Conservation (phyloP, 2,113 vertebrate species). For the Hiodon tergisus region DNA sequence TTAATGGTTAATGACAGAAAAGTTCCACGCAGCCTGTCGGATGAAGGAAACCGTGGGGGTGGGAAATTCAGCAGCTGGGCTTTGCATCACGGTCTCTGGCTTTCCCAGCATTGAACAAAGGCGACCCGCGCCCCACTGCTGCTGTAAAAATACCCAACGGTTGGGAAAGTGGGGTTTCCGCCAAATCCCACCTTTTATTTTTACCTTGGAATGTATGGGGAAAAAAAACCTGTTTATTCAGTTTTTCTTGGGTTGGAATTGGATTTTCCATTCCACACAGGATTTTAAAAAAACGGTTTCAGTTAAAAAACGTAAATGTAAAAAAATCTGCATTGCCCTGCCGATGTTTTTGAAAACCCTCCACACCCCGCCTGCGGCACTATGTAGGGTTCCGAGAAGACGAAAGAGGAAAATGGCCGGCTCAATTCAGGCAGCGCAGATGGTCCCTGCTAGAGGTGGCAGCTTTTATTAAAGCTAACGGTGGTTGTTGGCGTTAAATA, state of each 20-base stretch:
- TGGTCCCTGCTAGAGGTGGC: too few species aligned
- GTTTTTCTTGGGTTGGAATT: background rate
- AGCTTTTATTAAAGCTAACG: too few species aligned
- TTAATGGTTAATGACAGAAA: background rate
- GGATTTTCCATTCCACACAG: background rate
- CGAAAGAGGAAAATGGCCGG: too few species aligned
- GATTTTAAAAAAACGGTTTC: background rate
- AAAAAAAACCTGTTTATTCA: background rate
- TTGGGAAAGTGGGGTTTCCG: conserved; percentile 41
- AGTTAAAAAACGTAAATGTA: too few species aligned
- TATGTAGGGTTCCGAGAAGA: too few species aligned
- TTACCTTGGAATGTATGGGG: background rate
- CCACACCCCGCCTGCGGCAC: too few species aligned
- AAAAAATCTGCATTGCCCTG: background rate
- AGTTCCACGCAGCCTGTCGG: background rate
- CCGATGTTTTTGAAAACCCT: background rate
- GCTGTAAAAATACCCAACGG: conserved; percentile 37
- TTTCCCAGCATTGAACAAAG: conserved; percentile 28
- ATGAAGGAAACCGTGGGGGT: background rate
- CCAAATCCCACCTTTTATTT: conserved; percentile 28
- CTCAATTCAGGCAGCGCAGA: too few species aligned
- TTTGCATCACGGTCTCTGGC: conserved; percentile 37
- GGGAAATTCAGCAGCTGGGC: conserved; percentile 1
- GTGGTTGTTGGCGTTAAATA: too few species aligned
- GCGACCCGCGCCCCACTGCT: conserved; percentile 26